Conservation (phyloP, 1,140 invertebrate genomes). For the Prorops nasuta region DNA sequence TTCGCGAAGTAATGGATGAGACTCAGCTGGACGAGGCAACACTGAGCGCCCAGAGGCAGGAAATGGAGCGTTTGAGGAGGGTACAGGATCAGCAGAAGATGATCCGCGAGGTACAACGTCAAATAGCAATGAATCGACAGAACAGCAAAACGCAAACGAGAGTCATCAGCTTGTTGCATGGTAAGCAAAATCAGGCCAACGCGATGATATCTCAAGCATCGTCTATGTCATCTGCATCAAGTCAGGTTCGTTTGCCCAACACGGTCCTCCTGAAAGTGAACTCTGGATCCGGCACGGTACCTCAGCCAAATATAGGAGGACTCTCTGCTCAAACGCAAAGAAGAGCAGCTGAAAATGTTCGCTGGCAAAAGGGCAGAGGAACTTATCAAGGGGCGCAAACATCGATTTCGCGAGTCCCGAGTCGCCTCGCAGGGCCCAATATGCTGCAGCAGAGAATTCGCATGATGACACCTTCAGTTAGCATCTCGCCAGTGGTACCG, state of each 20-base stretch:
- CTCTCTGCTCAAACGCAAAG: constrained; percentile 42
- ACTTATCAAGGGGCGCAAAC: constrained; percentile 41
- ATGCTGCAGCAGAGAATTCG: constrained; percentile 51
- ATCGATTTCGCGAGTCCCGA: constrained; percentile 47
- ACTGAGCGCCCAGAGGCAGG: constrained; percentile 87
- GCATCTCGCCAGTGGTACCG: constrained; percentile 54
- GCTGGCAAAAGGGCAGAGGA: constrained; percentile 37
- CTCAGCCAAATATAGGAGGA: constrained; percentile 18
- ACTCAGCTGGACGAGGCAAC: constrained; percentile 89
- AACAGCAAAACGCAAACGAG: constrained; percentile 66
- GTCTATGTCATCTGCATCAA: constrained; percentile 24
- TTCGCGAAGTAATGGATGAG: constrained; percentile 89
- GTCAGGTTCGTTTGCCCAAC: constrained; percentile 38
- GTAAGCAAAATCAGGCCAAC: constrained; percentile 53
- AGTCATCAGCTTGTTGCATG: constrained; percentile 69
- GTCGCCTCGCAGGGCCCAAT: constrained; percentile 31
- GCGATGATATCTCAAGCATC: constrained; percentile 41
- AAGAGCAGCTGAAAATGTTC: constrained; percentile 40
- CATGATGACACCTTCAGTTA: constrained; percentile 58
- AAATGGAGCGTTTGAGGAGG: constrained; percentile 81
- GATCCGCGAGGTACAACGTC: constrained; percentile 73
- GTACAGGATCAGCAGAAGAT: constrained; percentile 81
- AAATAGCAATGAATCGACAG: constrained; percentile 69
- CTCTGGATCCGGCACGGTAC: constrained; percentile 26
- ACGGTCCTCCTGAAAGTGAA: constrained; percentile 47